These are phyloP conservation scores for Acanthurus leucopareius DNA, from an alignment of 2,797 vertebrate genomes.

Conservation along the genomic window DNA sequence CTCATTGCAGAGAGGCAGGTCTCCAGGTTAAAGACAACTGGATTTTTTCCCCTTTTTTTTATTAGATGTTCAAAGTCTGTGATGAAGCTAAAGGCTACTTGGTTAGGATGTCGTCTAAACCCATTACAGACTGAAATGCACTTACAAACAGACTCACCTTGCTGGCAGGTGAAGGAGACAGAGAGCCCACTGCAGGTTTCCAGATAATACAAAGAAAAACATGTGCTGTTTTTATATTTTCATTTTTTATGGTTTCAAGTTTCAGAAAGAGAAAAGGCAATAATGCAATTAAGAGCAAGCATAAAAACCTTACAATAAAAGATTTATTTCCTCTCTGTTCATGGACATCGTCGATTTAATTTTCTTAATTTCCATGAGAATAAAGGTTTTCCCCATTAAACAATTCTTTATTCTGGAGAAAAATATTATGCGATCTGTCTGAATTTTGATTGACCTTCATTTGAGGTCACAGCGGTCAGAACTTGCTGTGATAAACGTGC, in stretches of 20 bases:
- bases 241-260: neutral
- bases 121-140: slow-evolving; percentile 56
- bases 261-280: neutral
- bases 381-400: neutral
- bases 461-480: neutral
- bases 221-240: neutral
- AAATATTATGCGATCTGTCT: neutral
- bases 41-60: slow-evolving; percentile 28
- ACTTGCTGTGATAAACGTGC: too few species aligned
- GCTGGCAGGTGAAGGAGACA: slow-evolving; percentile 41
- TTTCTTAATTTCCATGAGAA: neutral
- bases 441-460: neutral
- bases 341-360: neutral
- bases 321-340: neutral
- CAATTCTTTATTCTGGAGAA: neutral
- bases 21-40: slow-evolving; percentile 48
- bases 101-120: slow-evolving; percentile 41
- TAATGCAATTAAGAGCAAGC: neutral
- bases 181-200: slow-evolving; percentile 37
- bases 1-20: slow-evolving; percentile 20
- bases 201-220: slow-evolving; percentile 10
- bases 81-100: slow-evolving; percentile 38
- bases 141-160: slow-evolving; percentile 38
- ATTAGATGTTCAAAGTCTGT: slow-evolving; percentile 43
- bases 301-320: neutral